Evolutionary conservation across 1,140 invertebrate species (phyloP).

Genomic region (Pinna nobilis): DNA sequence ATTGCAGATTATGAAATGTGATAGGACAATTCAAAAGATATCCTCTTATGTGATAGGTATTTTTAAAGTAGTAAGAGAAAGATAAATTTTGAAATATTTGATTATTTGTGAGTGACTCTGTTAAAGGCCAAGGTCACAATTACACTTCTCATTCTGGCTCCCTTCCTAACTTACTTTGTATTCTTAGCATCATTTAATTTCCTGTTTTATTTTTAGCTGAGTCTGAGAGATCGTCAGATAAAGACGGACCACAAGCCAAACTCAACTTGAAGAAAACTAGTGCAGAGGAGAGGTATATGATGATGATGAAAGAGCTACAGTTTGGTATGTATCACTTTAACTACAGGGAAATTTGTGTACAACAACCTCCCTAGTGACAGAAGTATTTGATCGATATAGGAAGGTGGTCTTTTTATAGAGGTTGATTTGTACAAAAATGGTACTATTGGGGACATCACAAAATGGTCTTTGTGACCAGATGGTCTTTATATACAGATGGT

Average conservation of each 20-base stretch:
- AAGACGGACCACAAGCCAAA: not conserved
- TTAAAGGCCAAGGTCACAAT: not conserved
- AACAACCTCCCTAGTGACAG: too few species aligned
- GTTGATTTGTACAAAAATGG: too few species aligned
- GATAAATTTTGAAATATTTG: not conserved
- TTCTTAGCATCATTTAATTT: not conserved
- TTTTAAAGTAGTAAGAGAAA: too few species aligned
- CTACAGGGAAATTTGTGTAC: too few species aligned
- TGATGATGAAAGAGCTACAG: slow-evolving; percentile 90
- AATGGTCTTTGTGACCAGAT: too few species aligned
- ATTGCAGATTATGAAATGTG: too few species aligned
- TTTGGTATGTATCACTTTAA: slow-evolving; percentile 85
- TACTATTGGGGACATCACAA: too few species aligned
- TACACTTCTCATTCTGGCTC: not conserved
- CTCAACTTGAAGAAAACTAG: not conserved
- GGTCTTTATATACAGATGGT: too few species aligned
- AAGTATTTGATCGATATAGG: too few species aligned
- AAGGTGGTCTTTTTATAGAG: too few species aligned
- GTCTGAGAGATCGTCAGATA: not conserved
- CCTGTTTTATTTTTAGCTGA: not conserved
- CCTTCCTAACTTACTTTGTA: not conserved
- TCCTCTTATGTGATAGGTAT: too few species aligned
- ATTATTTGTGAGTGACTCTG: not conserved
- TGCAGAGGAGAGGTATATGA: slow-evolving; percentile 83
- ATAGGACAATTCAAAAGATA: too few species aligned